Evolutionary conservation across 30 jellyfish, hydroid and myxozoan genomes (phyloP).

Genomic region (Aurelia coerulea): DNA sequence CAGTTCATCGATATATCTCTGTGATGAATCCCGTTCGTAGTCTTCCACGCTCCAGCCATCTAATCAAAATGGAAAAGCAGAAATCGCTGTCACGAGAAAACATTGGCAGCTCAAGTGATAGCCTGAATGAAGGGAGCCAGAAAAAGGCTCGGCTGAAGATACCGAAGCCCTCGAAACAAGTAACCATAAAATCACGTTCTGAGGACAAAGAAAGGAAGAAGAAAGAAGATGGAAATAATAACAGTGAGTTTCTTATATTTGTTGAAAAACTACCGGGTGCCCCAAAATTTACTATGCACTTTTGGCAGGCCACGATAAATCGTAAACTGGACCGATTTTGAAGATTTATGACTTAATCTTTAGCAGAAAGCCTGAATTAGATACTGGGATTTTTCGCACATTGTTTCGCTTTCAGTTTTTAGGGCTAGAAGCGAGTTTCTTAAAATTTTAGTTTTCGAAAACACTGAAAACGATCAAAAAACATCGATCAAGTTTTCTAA

Average conservation of each 20-base stretch:
- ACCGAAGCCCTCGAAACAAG: conserved; percentile 60
- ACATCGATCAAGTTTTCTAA: too few species aligned
- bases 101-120: conserved; percentile 63
- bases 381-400: too few species aligned
- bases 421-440: too few species aligned
- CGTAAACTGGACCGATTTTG: too few species aligned
- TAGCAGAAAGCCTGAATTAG: too few species aligned
- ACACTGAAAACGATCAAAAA: too few species aligned
- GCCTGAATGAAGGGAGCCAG: conserved; percentile 72
- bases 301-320: too few species aligned
- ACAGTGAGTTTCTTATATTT: not conserved
- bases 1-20: not conserved
- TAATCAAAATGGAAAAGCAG: conserved; percentile 36
- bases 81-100: conserved; percentile 45
- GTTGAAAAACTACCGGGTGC: not conserved
- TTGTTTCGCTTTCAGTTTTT: too few species aligned
- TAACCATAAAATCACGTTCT: conserved; percentile 20
- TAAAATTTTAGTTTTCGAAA: too few species aligned
- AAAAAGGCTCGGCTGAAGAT: conserved; percentile 64
- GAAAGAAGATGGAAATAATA: conserved; percentile 58
- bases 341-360: too few species aligned
- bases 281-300: too few species aligned
- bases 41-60: conserved; percentile 69
- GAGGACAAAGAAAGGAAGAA: conserved; percentile 60
- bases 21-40: conserved; percentile 73